Conservation (phyloP, 1,140 invertebrate genomes). For the Drosophila sechellia region DNA sequence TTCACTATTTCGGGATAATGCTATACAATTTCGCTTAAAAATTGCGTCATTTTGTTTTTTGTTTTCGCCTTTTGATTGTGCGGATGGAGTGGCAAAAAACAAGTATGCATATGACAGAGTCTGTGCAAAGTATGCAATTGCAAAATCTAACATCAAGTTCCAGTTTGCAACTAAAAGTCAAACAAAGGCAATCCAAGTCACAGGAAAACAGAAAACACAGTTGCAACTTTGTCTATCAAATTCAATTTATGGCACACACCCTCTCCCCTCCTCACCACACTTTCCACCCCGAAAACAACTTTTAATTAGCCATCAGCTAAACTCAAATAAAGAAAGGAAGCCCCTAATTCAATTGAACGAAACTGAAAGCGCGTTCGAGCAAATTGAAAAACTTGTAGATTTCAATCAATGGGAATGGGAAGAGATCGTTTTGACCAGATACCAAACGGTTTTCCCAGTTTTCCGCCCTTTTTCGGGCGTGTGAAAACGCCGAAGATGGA, state of each 20-base stretch:
- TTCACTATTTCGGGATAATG: constrained; percentile 49
- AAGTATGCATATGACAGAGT: constrained; percentile 40
- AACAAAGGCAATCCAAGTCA: constrained; percentile 32
- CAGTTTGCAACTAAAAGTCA: constrained; percentile 28
- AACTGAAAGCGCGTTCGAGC: constrained; percentile 64
- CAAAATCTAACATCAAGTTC: constrained; percentile 46
- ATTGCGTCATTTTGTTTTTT: constrained; percentile 45
- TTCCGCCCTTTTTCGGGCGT: constrained; percentile 55
- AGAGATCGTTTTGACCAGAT: constrained; percentile 27
- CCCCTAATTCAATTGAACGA: constrained; percentile 61
- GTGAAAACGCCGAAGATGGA: constrained; percentile 55
- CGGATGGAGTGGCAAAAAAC: constrained; percentile 29
- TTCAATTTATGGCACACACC: constrained; percentile 38
- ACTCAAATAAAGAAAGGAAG: constrained; percentile 30
- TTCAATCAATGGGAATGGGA: constrained; percentile 33
- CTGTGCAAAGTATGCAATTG: constrained; percentile 35
- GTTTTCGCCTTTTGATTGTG: constrained; percentile 37
- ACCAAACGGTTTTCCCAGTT: constrained; percentile 20
- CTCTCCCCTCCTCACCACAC: background rate
- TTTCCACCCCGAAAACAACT: background rate
- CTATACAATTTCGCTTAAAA: constrained; percentile 43
- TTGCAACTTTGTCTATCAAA: constrained; percentile 45
- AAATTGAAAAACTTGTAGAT: constrained; percentile 70
- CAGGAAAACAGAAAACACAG: background rate
- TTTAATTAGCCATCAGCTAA: constrained; percentile 42